Conservation (phyloP, 2,888 invertebrate species). For the Cerastis rubricosa region DNA sequence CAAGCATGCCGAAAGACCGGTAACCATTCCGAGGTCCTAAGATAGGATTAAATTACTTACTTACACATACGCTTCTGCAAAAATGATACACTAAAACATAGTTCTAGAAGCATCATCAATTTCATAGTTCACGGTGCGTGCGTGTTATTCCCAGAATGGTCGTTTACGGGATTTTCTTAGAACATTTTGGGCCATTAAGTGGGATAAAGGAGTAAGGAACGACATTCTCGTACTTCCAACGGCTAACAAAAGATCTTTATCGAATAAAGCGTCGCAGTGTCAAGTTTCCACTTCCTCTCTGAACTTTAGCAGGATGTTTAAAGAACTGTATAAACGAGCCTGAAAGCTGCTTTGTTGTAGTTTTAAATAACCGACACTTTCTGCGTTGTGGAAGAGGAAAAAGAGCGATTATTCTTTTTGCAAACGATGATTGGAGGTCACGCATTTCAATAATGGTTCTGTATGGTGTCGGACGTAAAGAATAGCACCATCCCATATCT, state of each 20-base stretch:
- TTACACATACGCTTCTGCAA: slow-evolving; percentile 7
- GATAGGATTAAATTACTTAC: background rate
- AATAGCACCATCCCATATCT: no score
- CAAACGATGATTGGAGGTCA: background rate
- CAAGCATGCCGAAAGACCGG: slow-evolving; percentile 38
- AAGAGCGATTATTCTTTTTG: background rate
- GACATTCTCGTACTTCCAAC: background rate
- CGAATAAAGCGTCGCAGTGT: slow-evolving; percentile 14
- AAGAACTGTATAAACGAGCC: background rate
- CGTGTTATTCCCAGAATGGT: background rate
- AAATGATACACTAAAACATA: background rate
- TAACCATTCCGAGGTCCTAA: slow-evolving; percentile 13
- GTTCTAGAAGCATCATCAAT: background rate
- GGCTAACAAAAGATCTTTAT: slow-evolving; percentile 6
- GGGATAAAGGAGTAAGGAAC: background rate
- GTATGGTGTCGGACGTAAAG: no score
- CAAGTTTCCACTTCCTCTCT: slow-evolving; percentile 29
- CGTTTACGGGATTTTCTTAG: background rate
- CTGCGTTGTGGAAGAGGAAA: background rate
- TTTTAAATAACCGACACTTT: background rate
- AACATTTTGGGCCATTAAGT: background rate
- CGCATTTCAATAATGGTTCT: no score
- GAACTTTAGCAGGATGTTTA: slow-evolving; percentile 17
- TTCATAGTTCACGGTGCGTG: background rate
- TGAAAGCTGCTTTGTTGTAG: slow-evolving; percentile 21